phyloP scores from a whole-genome alignment of 2,113 vertebrate genomes.

The Balaeniceps rex region DNA sequence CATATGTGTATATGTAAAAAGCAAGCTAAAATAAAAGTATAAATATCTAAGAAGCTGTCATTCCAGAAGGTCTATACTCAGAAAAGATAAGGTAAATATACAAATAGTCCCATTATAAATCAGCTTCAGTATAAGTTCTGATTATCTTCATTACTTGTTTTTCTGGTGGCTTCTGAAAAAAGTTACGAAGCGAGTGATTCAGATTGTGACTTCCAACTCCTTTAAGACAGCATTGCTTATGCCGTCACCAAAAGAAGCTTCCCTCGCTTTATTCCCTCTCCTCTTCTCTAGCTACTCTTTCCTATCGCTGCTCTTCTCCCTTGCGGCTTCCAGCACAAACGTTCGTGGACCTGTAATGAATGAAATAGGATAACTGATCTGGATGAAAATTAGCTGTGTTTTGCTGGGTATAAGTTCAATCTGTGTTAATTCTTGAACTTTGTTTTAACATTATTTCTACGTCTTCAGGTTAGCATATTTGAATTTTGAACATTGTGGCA shows the following conservation, averaged over 20 bases:
- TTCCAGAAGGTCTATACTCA: constrained; percentile 49
- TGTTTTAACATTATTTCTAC: background rate
- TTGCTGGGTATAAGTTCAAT: background rate
- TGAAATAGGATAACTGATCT: background rate
- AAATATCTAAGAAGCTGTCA: constrained; percentile 57
- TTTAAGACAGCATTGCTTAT: background rate
- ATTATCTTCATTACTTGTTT: background rate
- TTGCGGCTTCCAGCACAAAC: background rate
- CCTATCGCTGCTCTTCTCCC: background rate
- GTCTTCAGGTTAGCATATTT: background rate
- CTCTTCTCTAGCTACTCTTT: background rate
- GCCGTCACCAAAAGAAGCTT: background rate
- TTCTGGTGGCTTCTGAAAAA: background rate
- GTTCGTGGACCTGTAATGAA: rapidly evolving
- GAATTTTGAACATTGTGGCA: background rate
- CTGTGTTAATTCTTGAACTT: background rate
- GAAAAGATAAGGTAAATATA: constrained; percentile 56
- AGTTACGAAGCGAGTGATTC: background rate
- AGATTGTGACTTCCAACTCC: background rate
- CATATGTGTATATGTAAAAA: constrained; percentile 40
- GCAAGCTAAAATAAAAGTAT: constrained; percentile 52
- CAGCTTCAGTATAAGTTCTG: background rate
- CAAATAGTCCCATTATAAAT: constrained; percentile 23
- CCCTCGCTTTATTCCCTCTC: background rate
- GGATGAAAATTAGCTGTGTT: background rate